Evolutionary conservation across 2,888 invertebrate species (phyloP), one percentile per base, ranked within the genome.

Genomic region (Dasysyrphus tricinctus): DNA sequence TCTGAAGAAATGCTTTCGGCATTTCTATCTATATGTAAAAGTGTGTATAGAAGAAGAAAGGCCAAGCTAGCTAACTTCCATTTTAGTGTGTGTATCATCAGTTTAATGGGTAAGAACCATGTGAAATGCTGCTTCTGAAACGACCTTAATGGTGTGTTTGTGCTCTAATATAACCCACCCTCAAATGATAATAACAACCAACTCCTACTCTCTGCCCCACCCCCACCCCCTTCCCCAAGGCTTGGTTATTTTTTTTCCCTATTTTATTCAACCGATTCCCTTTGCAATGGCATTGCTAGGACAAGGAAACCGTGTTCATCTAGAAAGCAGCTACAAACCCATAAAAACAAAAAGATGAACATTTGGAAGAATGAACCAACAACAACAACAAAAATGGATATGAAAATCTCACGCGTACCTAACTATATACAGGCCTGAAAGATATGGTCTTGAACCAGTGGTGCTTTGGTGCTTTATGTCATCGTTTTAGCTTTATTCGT

Each of bases 61-160:
- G 51, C 65, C 56, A 44, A 51, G 47, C 51, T 73, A 51, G 47
- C 51, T 73, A 73, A 63, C 51, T 47, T 74, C 32, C 49, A 47
- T 57, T 61, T 59, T 47, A 67, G 44, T 44, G 57, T 83, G 70
- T 80, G 34, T 76, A 70, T 59, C 54, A 39, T 37, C 61, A 39
- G 59, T 75, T 75, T 69, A 72, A 84, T 70, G 61, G 74, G 73
- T 37, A 12, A 39, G 44, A 72, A 80, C 47, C 77, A 86, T 81
- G 74, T 70, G 77, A 75, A 75, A 75, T 84, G 75, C 61, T 79
- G 24, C 74, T 49, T 39, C 51, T 69, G 54, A 12, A 82, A 78
- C 70, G 86, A 61, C 78, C 67, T 82, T 82, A 86, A 86, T 86
- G 78, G 82, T 72, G 82, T 82, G 86, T 82, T 86, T 82, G 70